Base-by-base conservation (phyloP, 1,140 invertebrate genomes). In the Atta colombica region DNA sequence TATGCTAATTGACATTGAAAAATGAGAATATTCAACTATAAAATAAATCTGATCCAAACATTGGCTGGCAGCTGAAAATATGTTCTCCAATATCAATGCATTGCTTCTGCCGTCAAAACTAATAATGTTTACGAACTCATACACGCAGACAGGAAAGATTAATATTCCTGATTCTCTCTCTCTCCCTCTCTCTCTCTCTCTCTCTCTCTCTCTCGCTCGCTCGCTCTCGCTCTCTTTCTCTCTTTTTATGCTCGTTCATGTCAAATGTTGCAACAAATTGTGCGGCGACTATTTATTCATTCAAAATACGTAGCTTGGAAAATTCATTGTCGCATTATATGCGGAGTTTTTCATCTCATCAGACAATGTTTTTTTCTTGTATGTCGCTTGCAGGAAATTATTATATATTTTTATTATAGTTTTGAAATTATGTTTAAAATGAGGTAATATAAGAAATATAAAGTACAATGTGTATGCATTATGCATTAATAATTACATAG, bases 61-160 rank as follows among this genome's bases (percentile, higher is more conserved):
- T 14, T 28, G 16, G n/a, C 49, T 53, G 63, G 28, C 74, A 25
- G 14, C 35, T 61, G 74, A 55, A 60, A 77, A 53, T 60, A 51
- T 35, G 66, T 60, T 82, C 66, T 60, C 21, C 53, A 28, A 72
- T 69, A 81, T 82, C 53, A 82, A 74, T 82, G 39, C 80, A 60
- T 21, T 31, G 80, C 18, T 60, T 72, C 25, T 55, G 35, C 51
- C 18, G 68, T 74, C 80, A 25, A 74, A 82, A 60, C 18, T 74
- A 74, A 82, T 82, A 74, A 82, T 82, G 66, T 58, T 82, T 45
- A 25, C 53, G 51, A 49, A 60, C 18, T 60, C 61, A n/a, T 60
- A 60, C 28, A 49, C 10, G n/a, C 51, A 45, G 53, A 58, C 65
- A 74, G 53, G 72, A 74, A 74, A 82, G 66, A 71, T 81, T 82